A percentile compares a stretch with the other conserved stretches of the same genome.
Evolutionary conservation across 1,140 invertebrate genomes (phyloP).

Genomic region (Chrysoperla carnea): DNA sequence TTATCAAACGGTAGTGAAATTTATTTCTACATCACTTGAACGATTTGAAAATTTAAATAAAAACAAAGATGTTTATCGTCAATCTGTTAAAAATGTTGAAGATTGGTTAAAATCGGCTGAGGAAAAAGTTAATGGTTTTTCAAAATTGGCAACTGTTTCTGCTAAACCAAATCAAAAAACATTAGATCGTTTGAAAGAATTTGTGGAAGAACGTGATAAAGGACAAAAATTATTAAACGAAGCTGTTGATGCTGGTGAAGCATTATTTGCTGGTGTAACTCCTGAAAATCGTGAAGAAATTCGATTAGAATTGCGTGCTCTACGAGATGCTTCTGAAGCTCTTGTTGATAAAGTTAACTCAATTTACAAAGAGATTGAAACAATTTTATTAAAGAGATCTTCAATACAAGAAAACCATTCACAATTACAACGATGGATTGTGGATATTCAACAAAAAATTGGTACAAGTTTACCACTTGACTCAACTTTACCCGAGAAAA

Average conservation of each 20-base stretch:
- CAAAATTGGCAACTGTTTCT: constrained; percentile 40
- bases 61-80: constrained; percentile 45
- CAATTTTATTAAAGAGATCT: constrained; percentile 66
- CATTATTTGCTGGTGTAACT: constrained; percentile 69
- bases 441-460: constrained; percentile 50
- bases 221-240: constrained; percentile 61
- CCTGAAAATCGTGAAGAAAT: constrained; percentile 72
- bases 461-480: constrained; percentile 46
- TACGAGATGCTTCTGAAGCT: constrained; percentile 68
- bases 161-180: constrained; percentile 48
- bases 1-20: constrained; percentile 58
- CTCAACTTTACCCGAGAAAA: constrained; percentile 67
- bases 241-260: constrained; percentile 72
- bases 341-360: constrained; percentile 69
- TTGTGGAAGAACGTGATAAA: constrained; percentile 54
- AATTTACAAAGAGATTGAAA: constrained; percentile 72
- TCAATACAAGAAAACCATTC: constrained; percentile 80
- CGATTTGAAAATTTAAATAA: constrained; percentile 46
- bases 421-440: constrained; percentile 65
- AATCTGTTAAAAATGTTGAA: constrained; percentile 49
- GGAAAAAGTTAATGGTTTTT: constrained; percentile 46
- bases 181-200: constrained; percentile 54
- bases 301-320: constrained; percentile 57
- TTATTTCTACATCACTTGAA: constrained; percentile 44
- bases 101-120: constrained; percentile 64